These are phyloP conservation scores for Drosophila picticornis DNA, from an alignment of 2,888 invertebrate species.

Conservation along the genomic window DNA sequence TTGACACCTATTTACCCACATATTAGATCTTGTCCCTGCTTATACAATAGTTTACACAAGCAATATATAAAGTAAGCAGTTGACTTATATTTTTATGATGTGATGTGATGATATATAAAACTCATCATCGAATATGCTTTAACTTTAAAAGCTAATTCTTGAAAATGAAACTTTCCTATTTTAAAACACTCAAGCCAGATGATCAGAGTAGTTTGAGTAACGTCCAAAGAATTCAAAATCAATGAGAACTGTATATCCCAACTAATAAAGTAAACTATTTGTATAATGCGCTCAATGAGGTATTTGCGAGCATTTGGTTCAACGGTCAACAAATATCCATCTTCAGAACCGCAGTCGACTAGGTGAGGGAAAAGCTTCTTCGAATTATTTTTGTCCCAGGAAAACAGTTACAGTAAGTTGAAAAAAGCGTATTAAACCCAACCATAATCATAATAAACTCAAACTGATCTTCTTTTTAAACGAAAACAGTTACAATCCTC, in stretches of 20 bases:
- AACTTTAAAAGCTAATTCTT: background rate
- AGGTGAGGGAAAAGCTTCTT: background rate
- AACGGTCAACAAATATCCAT: background rate
- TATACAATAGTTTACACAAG: conserved; percentile 3
- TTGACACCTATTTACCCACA: background rate
- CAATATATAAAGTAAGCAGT: background rate
- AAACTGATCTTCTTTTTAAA: background rate
- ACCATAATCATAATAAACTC: background rate
- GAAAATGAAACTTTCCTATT: background rate
- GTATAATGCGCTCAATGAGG: background rate
- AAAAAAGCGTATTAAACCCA: background rate
- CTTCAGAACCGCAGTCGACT: background rate
- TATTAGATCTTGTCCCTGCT: conserved; percentile 7
- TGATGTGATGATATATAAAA: background rate
- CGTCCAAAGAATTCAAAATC: background rate
- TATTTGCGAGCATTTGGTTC: too few relatives aligned
- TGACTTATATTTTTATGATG: conserved; percentile 9
- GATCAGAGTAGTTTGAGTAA: background rate
- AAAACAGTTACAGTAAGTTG: background rate
- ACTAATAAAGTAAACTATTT: background rate
- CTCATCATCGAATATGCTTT: background rate
- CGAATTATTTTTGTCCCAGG: background rate
- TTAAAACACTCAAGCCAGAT: background rate
- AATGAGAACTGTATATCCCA: background rate
- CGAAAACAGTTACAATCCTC: conserved; percentile 1